Evolutionary conservation across 2,888 invertebrate species (phyloP).

Genomic region (Paralinhomoeus sp.): DNA sequence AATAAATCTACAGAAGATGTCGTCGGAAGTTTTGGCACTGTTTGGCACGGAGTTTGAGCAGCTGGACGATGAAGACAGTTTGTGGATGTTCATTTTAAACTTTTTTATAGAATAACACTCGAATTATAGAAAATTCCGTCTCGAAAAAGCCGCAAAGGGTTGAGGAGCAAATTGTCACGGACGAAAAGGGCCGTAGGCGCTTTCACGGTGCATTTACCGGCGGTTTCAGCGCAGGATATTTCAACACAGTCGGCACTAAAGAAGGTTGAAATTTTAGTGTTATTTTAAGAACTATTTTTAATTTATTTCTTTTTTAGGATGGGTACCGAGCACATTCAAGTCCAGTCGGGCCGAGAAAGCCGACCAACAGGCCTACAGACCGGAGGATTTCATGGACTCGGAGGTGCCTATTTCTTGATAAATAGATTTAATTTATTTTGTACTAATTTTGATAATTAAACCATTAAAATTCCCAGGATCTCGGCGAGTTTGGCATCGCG

Average conservation of each 20-base stretch:
- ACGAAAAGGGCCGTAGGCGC: slow-evolving; percentile 66
- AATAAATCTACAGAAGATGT: background rate
- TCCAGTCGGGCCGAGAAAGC: slow-evolving; percentile 57
- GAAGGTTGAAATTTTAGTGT: slow-evolving; percentile 36
- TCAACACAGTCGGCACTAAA: slow-evolving; percentile 77
- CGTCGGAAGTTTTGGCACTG: slow-evolving; percentile 6
- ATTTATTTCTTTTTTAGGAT: slow-evolving; percentile 37
- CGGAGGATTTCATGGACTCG: slow-evolving; percentile 93
- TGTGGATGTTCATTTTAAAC: slow-evolving; percentile 2
- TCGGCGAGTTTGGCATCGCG: slow-evolving; percentile 79
- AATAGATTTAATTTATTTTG: background rate
- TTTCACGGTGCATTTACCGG: slow-evolving; percentile 99
- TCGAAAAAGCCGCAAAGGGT: slow-evolving; percentile 49
- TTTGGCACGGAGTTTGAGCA: slow-evolving; percentile 20
- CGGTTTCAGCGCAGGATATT: slow-evolving; percentile 88
- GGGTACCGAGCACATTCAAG: slow-evolving; percentile 67
- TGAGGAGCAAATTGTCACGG: slow-evolving; percentile 62
- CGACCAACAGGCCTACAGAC: slow-evolving; percentile 37
- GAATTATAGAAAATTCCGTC: slow-evolving; percentile 8
- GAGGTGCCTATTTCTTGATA: slow-evolving; percentile 36
- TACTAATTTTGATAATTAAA: no score
- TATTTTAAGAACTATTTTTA: slow-evolving; percentile 1
- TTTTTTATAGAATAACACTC: background rate
- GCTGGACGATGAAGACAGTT: slow-evolving; percentile 16
- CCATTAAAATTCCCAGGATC: slow-evolving; percentile 36